Conservation (phyloP, 2,113 vertebrate genomes). For the Mungos mungo region DNA sequence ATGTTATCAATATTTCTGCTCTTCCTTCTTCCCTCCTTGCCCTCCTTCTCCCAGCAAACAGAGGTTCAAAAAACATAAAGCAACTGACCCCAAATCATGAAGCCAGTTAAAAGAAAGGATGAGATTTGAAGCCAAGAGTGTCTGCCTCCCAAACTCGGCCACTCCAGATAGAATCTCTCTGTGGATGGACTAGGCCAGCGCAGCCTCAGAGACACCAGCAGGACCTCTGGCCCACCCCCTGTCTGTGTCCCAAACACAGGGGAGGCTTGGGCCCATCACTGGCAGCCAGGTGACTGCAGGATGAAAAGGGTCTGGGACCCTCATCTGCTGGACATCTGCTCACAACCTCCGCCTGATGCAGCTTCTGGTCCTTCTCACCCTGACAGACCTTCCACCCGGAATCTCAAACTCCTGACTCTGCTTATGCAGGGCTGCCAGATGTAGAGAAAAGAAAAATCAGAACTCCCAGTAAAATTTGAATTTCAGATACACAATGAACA, state of each 20-base stretch:
- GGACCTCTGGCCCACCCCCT: neutral
- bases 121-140: neutral
- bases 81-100: neutral
- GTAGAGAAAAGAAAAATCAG: neutral
- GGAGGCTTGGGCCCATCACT: neutral
- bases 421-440: neutral
- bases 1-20: neutral
- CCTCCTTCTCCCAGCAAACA: neutral
- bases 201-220: neutral
- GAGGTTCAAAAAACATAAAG: neutral
- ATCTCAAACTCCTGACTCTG: too few species aligned
- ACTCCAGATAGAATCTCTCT: neutral
- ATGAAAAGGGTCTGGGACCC: neutral
- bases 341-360: too few species aligned
- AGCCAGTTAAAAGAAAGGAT: neutral
- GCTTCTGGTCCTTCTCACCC: neutral
- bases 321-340: rapidly evolving
- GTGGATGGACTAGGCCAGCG: neutral
- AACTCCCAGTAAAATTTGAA: neutral
- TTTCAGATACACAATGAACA: neutral
- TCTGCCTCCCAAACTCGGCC: neutral
- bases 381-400: neutral
- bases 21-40: neutral
- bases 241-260: neutral
- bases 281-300: neutral